Evolutionary conservation across 2,113 vertebrate species (phyloP).

Genomic region (Tyrannus savana): DNA sequence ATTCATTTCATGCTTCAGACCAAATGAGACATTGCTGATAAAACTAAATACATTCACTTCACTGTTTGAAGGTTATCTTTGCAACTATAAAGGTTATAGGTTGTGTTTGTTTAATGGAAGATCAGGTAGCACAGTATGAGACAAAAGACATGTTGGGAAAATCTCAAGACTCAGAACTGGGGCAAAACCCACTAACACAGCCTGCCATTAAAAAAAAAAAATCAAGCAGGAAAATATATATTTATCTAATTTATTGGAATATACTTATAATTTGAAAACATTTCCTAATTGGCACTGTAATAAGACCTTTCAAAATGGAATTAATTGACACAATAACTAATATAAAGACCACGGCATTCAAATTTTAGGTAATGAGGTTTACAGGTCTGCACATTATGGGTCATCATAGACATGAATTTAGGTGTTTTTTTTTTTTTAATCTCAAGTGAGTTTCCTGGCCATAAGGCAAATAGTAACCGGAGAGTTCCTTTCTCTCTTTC

Average conservation of each 20-base stretch:
- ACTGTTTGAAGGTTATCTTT: conserved; percentile 43
- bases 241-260: background rate
- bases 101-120: conserved; percentile 14
- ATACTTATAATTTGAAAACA: background rate
- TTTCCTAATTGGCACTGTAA: background rate
- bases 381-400: background rate
- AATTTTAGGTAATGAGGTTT: background rate
- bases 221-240: background rate
- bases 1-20: conserved; percentile 12
- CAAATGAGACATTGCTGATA: conserved; percentile 26
- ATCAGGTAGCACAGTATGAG: background rate
- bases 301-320: background rate
- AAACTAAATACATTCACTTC: conserved; percentile 8
- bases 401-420: background rate
- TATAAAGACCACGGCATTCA: background rate
- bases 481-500: background rate
- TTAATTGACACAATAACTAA: background rate
- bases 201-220: background rate
- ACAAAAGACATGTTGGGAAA: background rate
- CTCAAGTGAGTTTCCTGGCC: background rate
- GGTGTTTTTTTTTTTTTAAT: background rate
- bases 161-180: background rate
- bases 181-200: background rate
- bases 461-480: background rate
- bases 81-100: conserved; percentile 25